Base-by-base conservation (phyloP, 2,113 vertebrate species). In the Gobio gobio region DNA sequence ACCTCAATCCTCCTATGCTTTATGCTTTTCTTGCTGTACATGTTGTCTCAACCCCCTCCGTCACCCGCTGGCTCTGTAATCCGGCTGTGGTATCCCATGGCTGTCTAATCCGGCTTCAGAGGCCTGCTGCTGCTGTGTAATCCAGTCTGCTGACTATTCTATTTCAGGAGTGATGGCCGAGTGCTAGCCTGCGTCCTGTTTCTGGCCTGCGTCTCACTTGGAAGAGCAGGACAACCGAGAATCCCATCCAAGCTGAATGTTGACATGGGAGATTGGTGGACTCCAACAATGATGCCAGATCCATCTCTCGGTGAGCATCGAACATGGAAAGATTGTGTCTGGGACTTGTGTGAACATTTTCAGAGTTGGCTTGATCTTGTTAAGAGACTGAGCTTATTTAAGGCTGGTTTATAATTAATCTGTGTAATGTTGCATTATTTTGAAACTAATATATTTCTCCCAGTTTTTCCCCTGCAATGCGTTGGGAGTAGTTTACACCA, bases 211-310 rank as follows among this genome's bases (percentile, higher is more conserved):
- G 70, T 79, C 78, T 76, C 10, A 18, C 73, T 78, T 89, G 91
- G 88, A 92, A 94, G 92, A 94, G 87, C 89, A 89, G 82, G 92
- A 88, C 92, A 91, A 86, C 93, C 92, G 83, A 63, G 43, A 20
- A 51, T 36, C 78, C 89, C 92, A 85, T 85, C 87, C 90, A 91
- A 90, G 92, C 91, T 91, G 85, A 91, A 85, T 58, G 90, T 90
- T 96, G 95, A 97, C 94, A 98, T 98, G 97, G 97, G 95, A 94
- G 97, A 99, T 92, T 96, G 95, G 96, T 96, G 94, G 94, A 94
- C 45, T 1, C 45, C 94, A 80, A 77, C 94, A 88, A 92, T 92
- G 93, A 95, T 96, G 93, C 92, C 94, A 68, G 93, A 94, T 90
- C 92, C 94, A 64, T 95, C 92, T 85, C 78, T 95, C 91, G 98